These are phyloP conservation scores for Rhingia rostrata DNA, from an alignment of 2,888 invertebrate genomes.

Conservation along the genomic window DNA sequence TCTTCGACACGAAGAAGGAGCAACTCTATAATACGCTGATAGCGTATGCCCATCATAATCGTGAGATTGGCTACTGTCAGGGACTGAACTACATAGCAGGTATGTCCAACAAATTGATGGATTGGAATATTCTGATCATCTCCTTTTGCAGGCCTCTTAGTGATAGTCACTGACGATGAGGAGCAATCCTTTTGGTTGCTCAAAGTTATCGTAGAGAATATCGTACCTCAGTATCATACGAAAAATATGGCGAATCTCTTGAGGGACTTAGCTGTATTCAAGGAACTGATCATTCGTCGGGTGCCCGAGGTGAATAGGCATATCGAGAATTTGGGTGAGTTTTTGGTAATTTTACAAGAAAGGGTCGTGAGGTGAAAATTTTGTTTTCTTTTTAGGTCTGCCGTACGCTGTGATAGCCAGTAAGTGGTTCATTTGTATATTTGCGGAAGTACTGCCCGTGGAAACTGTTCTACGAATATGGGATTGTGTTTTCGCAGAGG, in stretches of 20 bases:
- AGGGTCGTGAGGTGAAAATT: background rate
- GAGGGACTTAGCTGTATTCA: constrained; percentile 94
- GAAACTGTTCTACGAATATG: constrained; percentile 97
- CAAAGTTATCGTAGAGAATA: constrained; percentile 93
- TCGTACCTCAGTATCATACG: constrained; percentile 94
- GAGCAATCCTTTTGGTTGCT: constrained; percentile 96
- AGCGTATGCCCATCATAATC: constrained; percentile 94
- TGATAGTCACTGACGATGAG: constrained; percentile 94
- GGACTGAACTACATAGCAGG: constrained; percentile 96
- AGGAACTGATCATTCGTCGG: constrained; percentile 92
- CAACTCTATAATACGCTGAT: constrained; percentile 93
- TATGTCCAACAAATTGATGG: constrained; percentile 73
- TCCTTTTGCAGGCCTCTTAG: constrained; percentile 86
- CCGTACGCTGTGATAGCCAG: constrained; percentile 96
- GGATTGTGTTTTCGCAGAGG: constrained; percentile 98
- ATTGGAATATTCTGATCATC: background rate
- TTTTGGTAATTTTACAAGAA: background rate
- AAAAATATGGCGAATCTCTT: constrained; percentile 94
- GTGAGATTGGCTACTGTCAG: constrained; percentile 95
- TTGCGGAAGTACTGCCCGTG: constrained; percentile 95
- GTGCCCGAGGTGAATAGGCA: constrained; percentile 92
- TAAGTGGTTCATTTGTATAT: constrained; percentile 98
- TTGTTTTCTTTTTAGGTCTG: constrained; percentile 84
- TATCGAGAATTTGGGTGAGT: constrained; percentile 88
- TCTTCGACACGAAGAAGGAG: constrained; percentile 89